Base-by-base conservation (phyloP, 2,888 invertebrate species). In the Marasmarcha lunaedactyla region DNA sequence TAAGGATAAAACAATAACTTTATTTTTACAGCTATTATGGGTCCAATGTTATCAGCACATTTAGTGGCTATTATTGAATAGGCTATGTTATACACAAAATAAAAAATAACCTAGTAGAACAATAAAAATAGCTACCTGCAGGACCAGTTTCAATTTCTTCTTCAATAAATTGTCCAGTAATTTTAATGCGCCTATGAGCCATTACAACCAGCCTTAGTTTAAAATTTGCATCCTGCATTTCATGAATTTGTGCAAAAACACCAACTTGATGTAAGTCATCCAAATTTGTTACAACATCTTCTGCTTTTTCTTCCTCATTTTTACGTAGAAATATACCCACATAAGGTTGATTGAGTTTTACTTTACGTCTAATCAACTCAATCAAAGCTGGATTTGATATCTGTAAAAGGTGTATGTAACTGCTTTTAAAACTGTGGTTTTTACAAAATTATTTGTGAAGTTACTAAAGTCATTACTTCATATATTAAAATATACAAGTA, bases 231-330 rank as follows among this genome's bases (percentile, higher is more conserved):
- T 98, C 98, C 66, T 98, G 97, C 79, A 99, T 89, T 73, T 99
- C 98, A 54, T 97, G 95, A 49, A 99, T 98, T 79, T 98, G 97
- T 6, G 97, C 98, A 73, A 99, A 99, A 1, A 97, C 95, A 6
- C 99, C 99, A 15, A 97, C 87, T 38, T 88, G 79, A 64, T 97
- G 93, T 30, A 99, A 86, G 47, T 99, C 98, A 44, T 92, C 89
- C 15, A 98, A 59, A 39, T 86, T 91, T 9, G 90, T 85, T 0
- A 98, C 93, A 12, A 96, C 85, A 62, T 98, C 34, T n/a, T 30
- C 98, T 0, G 89, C 85, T 48, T 95, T 94, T 61, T 93, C 93
- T 49, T 93, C 95, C 59, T 95, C 94, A 57, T 91, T 90, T 63
- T 91, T 95, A 59, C 97, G 97, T 52, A 99, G 83, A 64, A 99